Base-by-base conservation (phyloP, 2,113 vertebrate species). In the Jacana jacana region DNA sequence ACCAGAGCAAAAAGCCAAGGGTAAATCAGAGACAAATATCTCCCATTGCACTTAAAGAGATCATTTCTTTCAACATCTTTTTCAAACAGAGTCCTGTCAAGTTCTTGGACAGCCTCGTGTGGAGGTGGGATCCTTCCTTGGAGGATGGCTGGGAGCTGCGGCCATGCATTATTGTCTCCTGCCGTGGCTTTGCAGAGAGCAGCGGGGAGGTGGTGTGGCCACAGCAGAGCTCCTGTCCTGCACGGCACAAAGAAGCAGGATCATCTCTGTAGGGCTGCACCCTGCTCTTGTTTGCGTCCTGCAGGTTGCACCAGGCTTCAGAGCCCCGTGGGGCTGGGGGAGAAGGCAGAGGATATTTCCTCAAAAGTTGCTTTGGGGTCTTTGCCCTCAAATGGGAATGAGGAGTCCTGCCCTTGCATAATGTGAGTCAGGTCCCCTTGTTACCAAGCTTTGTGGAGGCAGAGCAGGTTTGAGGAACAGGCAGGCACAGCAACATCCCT, bases 11-110 rank as follows among this genome's bases (percentile, higher is more conserved):
- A 97, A 98, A 98, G 97, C 98, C 98, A 98, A 98, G 98, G 98
- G 98, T 98, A 98, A 98, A 98, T 98, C 97, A 98, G 98, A 98
- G 98, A 98, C 98, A 98, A 98, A 98, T 98, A 98, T 98, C 98
- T 98, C 97, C 98, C 97, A 95, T 98, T 78, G 91, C 97, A 98
- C 98, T 98, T 97, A 95, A 97, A 98, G 98, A 98, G 98, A 98
- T 98, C 97, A 98, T 98, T 98, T 98, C 98, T 98, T 98, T 98
- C 96, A 97, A 97, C 98, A 98, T 97, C 98, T 97, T 97, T 97
- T 97, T 97, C 97, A 96, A 98, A 95, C 92, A 44, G 97, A 98
- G 97, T 95, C 97, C 97, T 97, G 95, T 96, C 66, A 97, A 95
- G 96, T 97, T 97, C 96, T 97, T 97, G 97, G 88, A 96, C 95